Conservation (phyloP, 2,888 invertebrate species). For the Pimpla rufipes region DNA sequence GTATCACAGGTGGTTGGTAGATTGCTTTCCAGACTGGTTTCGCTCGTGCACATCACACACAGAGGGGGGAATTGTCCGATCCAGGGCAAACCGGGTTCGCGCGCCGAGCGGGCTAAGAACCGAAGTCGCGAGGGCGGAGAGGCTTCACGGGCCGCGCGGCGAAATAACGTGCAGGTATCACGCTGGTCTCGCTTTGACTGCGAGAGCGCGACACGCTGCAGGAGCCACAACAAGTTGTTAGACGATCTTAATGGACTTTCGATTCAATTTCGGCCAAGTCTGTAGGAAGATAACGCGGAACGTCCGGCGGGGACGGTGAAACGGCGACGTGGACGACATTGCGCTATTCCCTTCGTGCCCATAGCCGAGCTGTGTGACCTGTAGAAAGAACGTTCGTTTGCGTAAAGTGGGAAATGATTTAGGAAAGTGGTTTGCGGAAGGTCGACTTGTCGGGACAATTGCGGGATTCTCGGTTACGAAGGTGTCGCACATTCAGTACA, state of each 20-base stretch:
- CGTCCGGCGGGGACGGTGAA: background rate
- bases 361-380: background rate
- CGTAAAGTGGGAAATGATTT: too few relatives aligned
- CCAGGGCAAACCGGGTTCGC: conserved; percentile 13
- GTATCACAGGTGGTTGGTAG: conserved; percentile 74
- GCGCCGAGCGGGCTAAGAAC: conserved; percentile 3
- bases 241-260: conserved; percentile 79
- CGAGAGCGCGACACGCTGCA: conserved; percentile 68
- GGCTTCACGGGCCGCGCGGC: background rate
- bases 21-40: conserved; percentile 66
- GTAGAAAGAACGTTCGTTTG: too few relatives aligned
- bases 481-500: too few relatives aligned
- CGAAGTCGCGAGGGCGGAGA: conserved; percentile 2
- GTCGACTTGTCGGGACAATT: too few relatives aligned
- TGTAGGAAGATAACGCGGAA: conserved; percentile 17
- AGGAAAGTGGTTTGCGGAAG: too few relatives aligned
- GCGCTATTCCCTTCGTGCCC: background rate
- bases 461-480: too few relatives aligned
- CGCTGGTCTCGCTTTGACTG: conserved; percentile 72
- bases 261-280: conserved; percentile 75
- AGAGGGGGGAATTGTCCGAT: conserved; percentile 37
- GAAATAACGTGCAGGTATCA: background rate
- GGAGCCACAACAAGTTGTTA: conserved; percentile 77
- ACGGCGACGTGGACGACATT: background rate
- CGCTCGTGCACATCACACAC: conserved; percentile 14